These are phyloP conservation scores for Tetramorium alpestre DNA, from an alignment of 1,140 invertebrate species.

Conservation along the genomic window DNA sequence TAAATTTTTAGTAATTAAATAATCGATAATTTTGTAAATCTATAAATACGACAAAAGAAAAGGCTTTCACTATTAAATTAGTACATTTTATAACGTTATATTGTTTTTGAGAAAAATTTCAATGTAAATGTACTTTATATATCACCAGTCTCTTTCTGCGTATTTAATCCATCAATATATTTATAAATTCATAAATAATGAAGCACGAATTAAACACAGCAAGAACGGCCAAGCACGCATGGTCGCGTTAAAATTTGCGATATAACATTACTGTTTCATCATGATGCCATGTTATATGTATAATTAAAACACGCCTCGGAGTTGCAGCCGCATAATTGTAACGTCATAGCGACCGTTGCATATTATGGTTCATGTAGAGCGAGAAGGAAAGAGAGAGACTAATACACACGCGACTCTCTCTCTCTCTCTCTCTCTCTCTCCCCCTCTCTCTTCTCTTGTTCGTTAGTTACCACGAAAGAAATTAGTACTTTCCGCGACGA, in stretches of 20 bases:
- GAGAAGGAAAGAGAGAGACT: not conserved
- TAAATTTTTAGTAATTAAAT: slow-evolving; percentile 3
- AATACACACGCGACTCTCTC: slow-evolving; percentile 18
- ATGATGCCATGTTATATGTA: slow-evolving; percentile 47
- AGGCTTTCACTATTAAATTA: not conserved
- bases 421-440: not conserved
- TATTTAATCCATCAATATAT: slow-evolving; percentile 27
- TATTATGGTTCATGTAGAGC: slow-evolving; percentile 35
- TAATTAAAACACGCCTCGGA: slow-evolving; percentile 53
- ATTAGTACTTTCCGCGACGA: slow-evolving; percentile 41
- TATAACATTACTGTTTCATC: slow-evolving; percentile 47
- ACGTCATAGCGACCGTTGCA: slow-evolving; percentile 38
- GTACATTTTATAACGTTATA: not conserved
- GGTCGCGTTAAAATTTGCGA: slow-evolving; percentile 40
- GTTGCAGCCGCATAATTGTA: slow-evolving; percentile 48
- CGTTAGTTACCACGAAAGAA: slow-evolving; percentile 34
- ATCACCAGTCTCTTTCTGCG: not conserved
- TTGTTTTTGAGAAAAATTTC: slow-evolving; percentile 1
- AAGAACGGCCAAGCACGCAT: slow-evolving; percentile 4
- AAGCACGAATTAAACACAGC: slow-evolving; percentile 17
- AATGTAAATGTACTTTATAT: not conserved
- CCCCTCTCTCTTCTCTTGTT: not conserved
- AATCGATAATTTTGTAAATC: not conserved
- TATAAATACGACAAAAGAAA: not conserved
- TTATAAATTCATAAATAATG: slow-evolving; percentile 21